Percentiles rank a stretch among this genome's conserved stretches.
These are phyloP conservation scores for Monopis laevigella DNA, from an alignment of 2,888 invertebrate species.

Conservation along the genomic window DNA sequence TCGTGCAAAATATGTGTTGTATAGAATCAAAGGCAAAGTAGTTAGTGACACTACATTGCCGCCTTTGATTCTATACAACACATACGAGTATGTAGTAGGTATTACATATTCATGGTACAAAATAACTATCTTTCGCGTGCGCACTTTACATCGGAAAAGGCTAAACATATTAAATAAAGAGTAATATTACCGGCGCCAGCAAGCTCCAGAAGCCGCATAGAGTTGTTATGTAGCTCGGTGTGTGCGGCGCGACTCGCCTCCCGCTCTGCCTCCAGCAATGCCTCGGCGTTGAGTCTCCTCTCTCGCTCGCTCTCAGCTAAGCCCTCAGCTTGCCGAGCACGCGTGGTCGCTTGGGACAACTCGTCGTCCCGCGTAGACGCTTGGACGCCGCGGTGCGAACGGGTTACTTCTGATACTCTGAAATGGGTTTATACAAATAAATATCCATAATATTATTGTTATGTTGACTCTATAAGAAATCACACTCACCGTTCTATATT, in stretches of 20 bases:
- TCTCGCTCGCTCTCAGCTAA: conserved; percentile 70
- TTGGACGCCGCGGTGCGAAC: conserved; percentile 69
- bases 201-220: conserved; percentile 74
- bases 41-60: too few species aligned
- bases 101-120: too few species aligned
- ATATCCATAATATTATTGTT: conserved; percentile 19
- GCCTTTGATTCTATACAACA: too few species aligned
- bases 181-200: conserved; percentile 45
- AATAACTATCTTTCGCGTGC: too few species aligned
- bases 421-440: background rate
- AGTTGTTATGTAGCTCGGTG: conserved; percentile 78
- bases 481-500: conserved; percentile 47
- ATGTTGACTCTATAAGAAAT: background rate
- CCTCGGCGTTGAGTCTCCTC: conserved; percentile 66
- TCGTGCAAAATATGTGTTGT: too few species aligned
- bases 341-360: conserved; percentile 67
- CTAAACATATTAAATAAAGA: too few species aligned
- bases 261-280: conserved; percentile 73
- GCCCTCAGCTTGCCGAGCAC: conserved; percentile 66
- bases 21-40: too few species aligned
- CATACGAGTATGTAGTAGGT: too few species aligned
- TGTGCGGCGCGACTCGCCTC: conserved; percentile 78
- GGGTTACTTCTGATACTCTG: conserved; percentile 46
- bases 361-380: conserved; percentile 73
- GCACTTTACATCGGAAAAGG: too few species aligned